A percentile compares a stretch with the other conserved stretches of the same genome.
These are phyloP conservation scores for Tenodera sinensis DNA, from an alignment of 2,888 invertebrate genomes.

Conservation along the genomic window DNA sequence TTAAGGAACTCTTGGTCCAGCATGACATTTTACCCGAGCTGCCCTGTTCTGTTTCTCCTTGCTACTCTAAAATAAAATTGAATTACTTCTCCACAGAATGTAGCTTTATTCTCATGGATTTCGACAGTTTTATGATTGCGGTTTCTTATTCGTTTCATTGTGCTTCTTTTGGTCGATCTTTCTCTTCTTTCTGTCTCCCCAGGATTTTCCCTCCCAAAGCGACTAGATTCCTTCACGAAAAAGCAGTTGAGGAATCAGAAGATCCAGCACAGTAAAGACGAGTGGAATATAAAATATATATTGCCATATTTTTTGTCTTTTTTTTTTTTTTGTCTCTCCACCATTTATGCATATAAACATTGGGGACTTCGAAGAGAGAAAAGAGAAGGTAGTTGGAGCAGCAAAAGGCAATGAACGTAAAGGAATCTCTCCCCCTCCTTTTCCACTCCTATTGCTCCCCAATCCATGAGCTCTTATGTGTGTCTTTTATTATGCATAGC, in stretches of 20 bases:
- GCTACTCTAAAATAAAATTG: not conserved
- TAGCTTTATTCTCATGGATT: not conserved
- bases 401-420: not conserved
- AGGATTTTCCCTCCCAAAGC: not conserved
- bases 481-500: constrained; percentile 9
- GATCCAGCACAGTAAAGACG: not conserved
- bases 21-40: not conserved
- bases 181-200: not conserved
- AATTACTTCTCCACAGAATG: not conserved
- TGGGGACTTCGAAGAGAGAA: not conserved
- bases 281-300: constrained; percentile 15
- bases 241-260: not conserved
- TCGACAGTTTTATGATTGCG: not conserved
- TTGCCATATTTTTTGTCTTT: constrained; percentile 17
- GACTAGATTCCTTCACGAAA: not conserved
- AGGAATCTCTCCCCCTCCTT: not conserved
- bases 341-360: constrained; percentile 25
- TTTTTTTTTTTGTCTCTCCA: constrained; percentile 17
- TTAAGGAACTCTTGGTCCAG: not conserved
- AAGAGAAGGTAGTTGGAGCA: not conserved
- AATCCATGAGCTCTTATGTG: constrained; percentile 2
- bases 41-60: not conserved
- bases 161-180: not conserved
- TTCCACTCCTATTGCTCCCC: not conserved
- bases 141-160: not conserved